phyloP scores from a whole-genome alignment of 2,797 vertebrate genomes.

The Sus cebifrons region DNA sequence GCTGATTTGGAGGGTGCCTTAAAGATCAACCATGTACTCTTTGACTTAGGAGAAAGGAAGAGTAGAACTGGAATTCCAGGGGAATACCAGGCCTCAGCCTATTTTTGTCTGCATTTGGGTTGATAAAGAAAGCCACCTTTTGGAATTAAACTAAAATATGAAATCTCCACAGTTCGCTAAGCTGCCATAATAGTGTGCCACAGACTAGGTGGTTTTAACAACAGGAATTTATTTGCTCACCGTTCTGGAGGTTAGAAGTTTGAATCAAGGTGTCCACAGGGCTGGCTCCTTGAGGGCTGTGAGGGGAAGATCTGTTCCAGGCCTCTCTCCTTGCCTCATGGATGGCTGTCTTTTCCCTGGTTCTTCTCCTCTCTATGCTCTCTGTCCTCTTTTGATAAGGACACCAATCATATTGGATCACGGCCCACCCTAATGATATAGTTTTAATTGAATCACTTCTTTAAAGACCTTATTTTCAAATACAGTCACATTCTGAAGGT shows the following conservation, averaged over 20 bases:
- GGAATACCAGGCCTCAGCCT: neutral
- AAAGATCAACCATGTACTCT: neutral
- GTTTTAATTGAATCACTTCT: slow-evolving; percentile 17
- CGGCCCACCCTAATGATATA: neutral
- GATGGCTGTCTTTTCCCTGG: neutral
- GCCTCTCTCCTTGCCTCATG: neutral
- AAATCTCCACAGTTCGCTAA: neutral
- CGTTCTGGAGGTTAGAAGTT: neutral
- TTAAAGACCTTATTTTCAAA: neutral
- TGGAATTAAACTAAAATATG: slow-evolving; percentile 12
- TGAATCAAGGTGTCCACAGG: neutral
- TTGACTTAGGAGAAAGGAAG: neutral
- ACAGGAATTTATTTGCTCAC: neutral
- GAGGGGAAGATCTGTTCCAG: neutral
- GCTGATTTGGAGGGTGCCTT: neutral
- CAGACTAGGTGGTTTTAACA: neutral
- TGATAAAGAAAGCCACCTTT: slow-evolving; percentile 45
- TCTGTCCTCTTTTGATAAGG: neutral
- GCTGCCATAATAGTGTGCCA: neutral
- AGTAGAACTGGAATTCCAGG: neutral
- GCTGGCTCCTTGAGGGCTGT: neutral
- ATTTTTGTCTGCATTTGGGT: neutral
- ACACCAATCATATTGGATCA: neutral
- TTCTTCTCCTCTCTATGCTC: neutral
- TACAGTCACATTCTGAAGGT: neutral